Evolutionary conservation across 2,888 invertebrate species (phyloP).

Genomic region (Ophion slaviceki): DNA sequence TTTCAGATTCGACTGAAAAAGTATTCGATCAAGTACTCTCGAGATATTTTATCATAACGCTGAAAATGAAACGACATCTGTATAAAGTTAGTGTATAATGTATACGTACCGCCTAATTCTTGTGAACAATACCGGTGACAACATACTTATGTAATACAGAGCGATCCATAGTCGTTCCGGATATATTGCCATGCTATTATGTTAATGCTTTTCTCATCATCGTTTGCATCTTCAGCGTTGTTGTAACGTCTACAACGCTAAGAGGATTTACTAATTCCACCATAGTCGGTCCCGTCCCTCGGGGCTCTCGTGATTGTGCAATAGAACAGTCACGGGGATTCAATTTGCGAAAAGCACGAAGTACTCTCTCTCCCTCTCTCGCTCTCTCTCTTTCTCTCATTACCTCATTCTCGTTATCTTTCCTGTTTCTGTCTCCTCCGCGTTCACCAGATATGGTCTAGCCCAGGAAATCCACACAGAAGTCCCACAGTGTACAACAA

Average conservation of each 20-base stretch:
- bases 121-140: not conserved
- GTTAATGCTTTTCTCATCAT: conserved; percentile 31
- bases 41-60: not conserved
- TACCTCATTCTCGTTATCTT: conserved; percentile 18
- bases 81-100: not conserved
- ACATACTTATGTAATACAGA: conserved; percentile 5
- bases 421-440: conserved; percentile 1
- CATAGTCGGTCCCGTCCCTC: conserved; percentile 27
- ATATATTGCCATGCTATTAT: conserved; percentile 35
- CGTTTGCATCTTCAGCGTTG: conserved; percentile 12
- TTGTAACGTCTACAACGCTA: conserved; percentile 36
- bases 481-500: conserved; percentile 26
- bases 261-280: conserved; percentile 50
- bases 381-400: conserved; percentile 22
- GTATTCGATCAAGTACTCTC: not conserved
- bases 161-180: conserved; percentile 16
- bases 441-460: conserved; percentile 9
- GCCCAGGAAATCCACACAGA: conserved; percentile 45
- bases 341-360: conserved; percentile 62
- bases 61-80: not conserved
- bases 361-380: conserved; percentile 33
- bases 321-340: conserved; percentile 39
- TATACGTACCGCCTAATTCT: not conserved
- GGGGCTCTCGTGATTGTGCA: conserved; percentile 44
- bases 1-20: too few relatives aligned